Conservation (phyloP, 2,888 invertebrate species). For the Listrodromus nycthemerus region DNA sequence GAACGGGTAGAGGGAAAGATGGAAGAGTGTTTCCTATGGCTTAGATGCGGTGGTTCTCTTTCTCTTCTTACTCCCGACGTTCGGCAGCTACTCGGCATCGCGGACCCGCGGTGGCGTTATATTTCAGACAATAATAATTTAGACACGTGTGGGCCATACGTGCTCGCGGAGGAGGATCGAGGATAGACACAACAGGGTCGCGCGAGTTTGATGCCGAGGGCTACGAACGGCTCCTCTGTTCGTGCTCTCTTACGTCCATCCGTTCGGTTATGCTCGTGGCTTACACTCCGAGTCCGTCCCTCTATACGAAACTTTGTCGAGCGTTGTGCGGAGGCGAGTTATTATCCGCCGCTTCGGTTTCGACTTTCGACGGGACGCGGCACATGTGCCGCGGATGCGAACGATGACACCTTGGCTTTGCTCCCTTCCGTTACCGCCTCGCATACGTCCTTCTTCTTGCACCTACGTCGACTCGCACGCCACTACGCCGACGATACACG, state of each 20-base stretch:
- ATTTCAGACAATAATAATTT: conserved; percentile 83
- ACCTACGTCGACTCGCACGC: conserved; percentile 17
- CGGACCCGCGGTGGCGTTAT: conserved; percentile 69
- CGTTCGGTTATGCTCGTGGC: conserved; percentile 24
- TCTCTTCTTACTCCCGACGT: conserved; percentile 17
- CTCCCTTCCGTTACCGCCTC: conserved; percentile 35
- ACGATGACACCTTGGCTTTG: conserved; percentile 62
- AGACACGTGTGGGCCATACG: conserved; percentile 83
- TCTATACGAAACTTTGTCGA: conserved; percentile 24
- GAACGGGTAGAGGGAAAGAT: conserved; percentile 43
- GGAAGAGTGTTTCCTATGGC: conserved; percentile 62
- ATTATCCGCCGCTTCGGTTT: conserved; percentile 46
- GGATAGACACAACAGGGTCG: conserved; percentile 79
- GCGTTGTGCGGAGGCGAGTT: conserved; percentile 53
- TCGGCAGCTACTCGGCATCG: conserved; percentile 37
- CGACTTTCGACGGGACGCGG: conserved; percentile 56
- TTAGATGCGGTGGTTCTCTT: conserved; percentile 23
- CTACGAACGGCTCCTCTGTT: conserved; percentile 55
- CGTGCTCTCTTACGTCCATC: conserved; percentile 41
- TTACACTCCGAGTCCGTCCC: conserved; percentile 15
- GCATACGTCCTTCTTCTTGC: conserved; percentile 18
- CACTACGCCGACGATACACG: neutral
- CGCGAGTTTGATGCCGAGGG: conserved; percentile 70
- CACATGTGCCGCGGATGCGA: conserved; percentile 64
- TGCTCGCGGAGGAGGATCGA: conserved; percentile 72